phyloP scores from a whole-genome alignment of 2,797 vertebrate species.

The Darevskia mixta region DNA sequence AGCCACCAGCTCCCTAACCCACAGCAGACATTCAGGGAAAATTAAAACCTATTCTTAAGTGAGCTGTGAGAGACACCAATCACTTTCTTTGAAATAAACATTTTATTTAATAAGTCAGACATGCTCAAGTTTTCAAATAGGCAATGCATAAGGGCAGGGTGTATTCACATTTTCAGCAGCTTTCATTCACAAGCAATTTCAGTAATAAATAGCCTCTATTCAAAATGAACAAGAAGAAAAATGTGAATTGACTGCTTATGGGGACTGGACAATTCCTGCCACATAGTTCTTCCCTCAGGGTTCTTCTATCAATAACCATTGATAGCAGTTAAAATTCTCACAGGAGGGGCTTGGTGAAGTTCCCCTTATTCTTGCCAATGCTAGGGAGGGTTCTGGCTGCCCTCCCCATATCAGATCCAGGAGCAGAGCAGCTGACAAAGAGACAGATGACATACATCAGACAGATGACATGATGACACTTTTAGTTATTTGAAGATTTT shows the following conservation, averaged over 20 bases:
- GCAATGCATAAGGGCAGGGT: slow-evolving; percentile 63
- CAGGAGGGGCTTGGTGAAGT: too few relatives aligned
- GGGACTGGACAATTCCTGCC: too few relatives aligned
- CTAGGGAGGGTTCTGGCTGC: too few relatives aligned
- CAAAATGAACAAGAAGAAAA: slow-evolving; percentile 16
- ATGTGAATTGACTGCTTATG: slow-evolving; percentile 19
- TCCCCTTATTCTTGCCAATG: too few relatives aligned
- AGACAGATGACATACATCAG: too few relatives aligned
- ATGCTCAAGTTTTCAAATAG: slow-evolving; percentile 57
- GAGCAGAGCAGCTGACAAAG: too few relatives aligned
- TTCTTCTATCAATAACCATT: too few relatives aligned
- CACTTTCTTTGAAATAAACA: slow-evolving; percentile 42
- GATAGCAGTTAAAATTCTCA: too few relatives aligned
- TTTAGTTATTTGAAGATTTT: too few relatives aligned
- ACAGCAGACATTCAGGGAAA: slow-evolving; percentile 11
- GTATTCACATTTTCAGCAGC: slow-evolving; percentile 46
- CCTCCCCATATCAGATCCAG: too few relatives aligned
- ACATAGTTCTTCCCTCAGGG: too few relatives aligned
- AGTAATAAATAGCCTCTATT: slow-evolving; percentile 40
- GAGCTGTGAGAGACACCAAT: slow-evolving; percentile 50
- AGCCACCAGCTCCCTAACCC: slow-evolving; percentile 39
- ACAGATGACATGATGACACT: too few relatives aligned
- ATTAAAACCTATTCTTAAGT: slow-evolving; percentile 50
- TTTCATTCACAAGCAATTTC: slow-evolving; percentile 22
- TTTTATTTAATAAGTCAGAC: slow-evolving; percentile 63